Base-by-base conservation (phyloP, 2,113 vertebrate genomes). In the Mugil cephalus region DNA sequence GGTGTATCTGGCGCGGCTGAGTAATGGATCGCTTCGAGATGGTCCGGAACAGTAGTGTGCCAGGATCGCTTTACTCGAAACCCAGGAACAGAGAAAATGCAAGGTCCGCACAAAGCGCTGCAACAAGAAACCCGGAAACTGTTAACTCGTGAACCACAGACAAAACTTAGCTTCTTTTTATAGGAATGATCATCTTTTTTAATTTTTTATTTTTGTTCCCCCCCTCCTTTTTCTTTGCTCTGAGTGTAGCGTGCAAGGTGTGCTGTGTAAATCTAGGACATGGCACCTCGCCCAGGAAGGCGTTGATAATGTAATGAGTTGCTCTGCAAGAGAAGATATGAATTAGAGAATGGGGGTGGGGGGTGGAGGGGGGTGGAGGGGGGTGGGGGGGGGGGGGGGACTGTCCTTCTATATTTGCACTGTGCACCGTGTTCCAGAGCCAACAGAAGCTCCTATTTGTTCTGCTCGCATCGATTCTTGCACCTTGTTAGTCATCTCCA, bases 21-120 rank as follows among this genome's bases (percentile, higher is more conserved):
- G 79, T 85, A 79, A 87, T 80, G 75, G 83, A 85, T 88, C 80
- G 51, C 78, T n/a, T 77, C 13, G 38, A 80, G 79, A 85, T 10
- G 50, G 84, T 85, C 82, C 76, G 87, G 89, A 86, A 90, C 75
- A 66, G 71, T 74, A 69, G 74, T 67, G 52, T 79, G 85, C 78
- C 83, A 63, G 82, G 88, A 88, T 93, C 83, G 40, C 79, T 90
- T 93, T 92, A 91, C 91, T 83, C 30, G 62, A 85, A 89, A 87
- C 87, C 58, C 69, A 77, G 80, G 83, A 87, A 83, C 72, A 77
- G 58, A 75, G 76, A 91, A 89, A 88, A 77, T 85, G 90, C 89
- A 80, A 79, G 30, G 78, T 85, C 72, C 50, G 74, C 91, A 92
- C 77, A 88, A 89, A 87, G 53, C 65, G 11, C 14, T 83, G 89